These are phyloP conservation scores for Spatulosminthurus flaviceps DNA, from an alignment of 2,888 invertebrate genomes.

Conservation along the genomic window DNA sequence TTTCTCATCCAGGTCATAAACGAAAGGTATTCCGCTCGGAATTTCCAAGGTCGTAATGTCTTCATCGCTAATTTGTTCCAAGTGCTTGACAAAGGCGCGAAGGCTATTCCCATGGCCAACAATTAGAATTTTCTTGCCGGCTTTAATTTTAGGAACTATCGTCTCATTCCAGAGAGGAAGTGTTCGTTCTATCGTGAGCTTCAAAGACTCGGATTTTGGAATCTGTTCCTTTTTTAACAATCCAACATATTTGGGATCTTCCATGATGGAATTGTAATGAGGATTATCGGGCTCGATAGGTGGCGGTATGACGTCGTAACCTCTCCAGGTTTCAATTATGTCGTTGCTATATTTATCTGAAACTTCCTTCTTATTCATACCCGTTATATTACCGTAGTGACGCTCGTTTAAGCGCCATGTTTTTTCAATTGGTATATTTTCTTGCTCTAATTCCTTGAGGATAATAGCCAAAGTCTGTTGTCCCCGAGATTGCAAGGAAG, in stretches of 20 bases:
- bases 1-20: slow-evolving; percentile 78
- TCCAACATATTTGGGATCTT: slow-evolving; percentile 77
- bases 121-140: slow-evolving; percentile 80
- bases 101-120: slow-evolving; percentile 89
- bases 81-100: slow-evolving; percentile 84
- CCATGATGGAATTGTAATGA: slow-evolving; percentile 78
- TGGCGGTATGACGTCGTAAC: slow-evolving; percentile 84
- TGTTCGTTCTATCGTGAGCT: slow-evolving; percentile 82
- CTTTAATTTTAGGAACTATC: slow-evolving; percentile 83
- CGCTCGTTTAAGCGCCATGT: slow-evolving; percentile 89
- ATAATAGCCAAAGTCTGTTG: slow-evolving; percentile 77
- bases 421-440: slow-evolving; percentile 74
- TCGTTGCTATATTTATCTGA: slow-evolving; percentile 86
- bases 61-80: slow-evolving; percentile 79
- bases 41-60: slow-evolving; percentile 79
- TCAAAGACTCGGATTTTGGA: slow-evolving; percentile 83
- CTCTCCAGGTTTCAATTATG: slow-evolving; percentile 85
- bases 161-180: slow-evolving; percentile 87
- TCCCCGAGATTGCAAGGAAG: slow-evolving; percentile 81
- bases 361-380: slow-evolving; percentile 84
- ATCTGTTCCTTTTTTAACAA: slow-evolving; percentile 78
- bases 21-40: slow-evolving; percentile 83
- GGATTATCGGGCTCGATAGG: slow-evolving; percentile 79
- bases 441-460: slow-evolving; percentile 74
- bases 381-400: slow-evolving; percentile 87